Base-by-base conservation (phyloP, 2,888 invertebrate species). In the Agrypnus murinus region DNA sequence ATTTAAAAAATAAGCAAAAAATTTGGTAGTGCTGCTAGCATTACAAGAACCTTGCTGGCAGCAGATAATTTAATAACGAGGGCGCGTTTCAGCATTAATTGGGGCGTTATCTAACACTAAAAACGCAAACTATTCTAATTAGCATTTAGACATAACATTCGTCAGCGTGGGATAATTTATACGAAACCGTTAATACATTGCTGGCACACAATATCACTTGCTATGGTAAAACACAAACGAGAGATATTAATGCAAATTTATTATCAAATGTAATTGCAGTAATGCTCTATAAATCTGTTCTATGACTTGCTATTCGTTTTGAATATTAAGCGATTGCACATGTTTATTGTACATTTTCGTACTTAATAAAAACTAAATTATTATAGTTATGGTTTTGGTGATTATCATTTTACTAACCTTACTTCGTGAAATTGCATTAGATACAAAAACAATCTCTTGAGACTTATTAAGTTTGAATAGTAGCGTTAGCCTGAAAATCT, bases 211-310 rank as follows among this genome's bases (percentile, higher is more conserved):
- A 59, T 64, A 64, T 64, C 65, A 64, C 58, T 67, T 68, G 67
- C 67, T 68, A 75, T 70, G 75, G 75, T 77, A 78, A 77, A 79
- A 77, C 75, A 72, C 73, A 76, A 77, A 78, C 76, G 74, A 73
- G 75, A 77, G 78, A 79, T 80, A 80, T 79, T 77, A 79, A 77
- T 78, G 78, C 75, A 77, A 78, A 80, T 81, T 79, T 80, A 80
- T 81, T 77, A 78, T 76, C 78, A 74, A 79, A 77, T 79, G 73
- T 79, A 80, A 80, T 80, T 80, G 79, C 79, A 76, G 74, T 78
- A 72, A 77, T 79, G 75, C 75, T 75, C 79, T 77, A 76, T 77
- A 76, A 76, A 78, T 78, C 76, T 74, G 71, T 40, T 69, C 68
- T 65, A 73, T 74, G 74, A 77, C 75, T 74, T 71, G 57, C 71